A percentile compares a stretch with the other conserved stretches of the same genome.
Conservation (phyloP, 2,797 vertebrate genomes). For the Rhynchonycteris naso region DNA sequence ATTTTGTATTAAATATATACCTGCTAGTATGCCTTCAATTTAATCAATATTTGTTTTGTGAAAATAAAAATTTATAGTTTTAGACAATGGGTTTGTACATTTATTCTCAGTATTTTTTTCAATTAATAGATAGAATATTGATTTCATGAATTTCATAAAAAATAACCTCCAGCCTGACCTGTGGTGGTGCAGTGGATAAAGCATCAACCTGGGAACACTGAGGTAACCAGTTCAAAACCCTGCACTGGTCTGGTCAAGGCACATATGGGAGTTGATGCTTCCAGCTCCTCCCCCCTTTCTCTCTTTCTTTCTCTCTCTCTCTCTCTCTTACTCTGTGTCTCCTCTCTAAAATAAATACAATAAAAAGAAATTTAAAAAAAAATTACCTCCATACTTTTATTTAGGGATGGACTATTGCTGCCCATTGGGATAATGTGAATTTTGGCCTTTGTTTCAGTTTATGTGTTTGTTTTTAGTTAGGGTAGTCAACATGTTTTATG, state of each 20-base stretch:
- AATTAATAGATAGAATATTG: background rate
- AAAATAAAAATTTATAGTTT: background rate
- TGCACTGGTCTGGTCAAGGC: too few species aligned
- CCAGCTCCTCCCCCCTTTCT: too few species aligned
- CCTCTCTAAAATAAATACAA: too few species aligned
- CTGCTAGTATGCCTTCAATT: background rate
- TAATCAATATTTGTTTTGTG: background rate
- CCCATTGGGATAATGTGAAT: background rate
- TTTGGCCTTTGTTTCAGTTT: background rate
- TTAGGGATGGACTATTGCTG: background rate
- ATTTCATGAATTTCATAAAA: background rate
- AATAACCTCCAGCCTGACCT: too few species aligned
- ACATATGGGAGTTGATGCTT: too few species aligned
- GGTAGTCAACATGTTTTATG: background rate
- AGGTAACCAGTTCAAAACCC: too few species aligned
- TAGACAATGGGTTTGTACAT: background rate
- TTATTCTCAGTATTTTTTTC: background rate
- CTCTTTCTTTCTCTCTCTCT: too few species aligned
- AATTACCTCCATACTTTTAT: background rate
- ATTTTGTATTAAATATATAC: background rate
- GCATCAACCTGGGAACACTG: too few species aligned
- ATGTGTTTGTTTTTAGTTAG: background rate
- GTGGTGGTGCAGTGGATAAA: too few species aligned
- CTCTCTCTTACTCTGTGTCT: too few species aligned
- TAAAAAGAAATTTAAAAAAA: too few species aligned